Base-by-base conservation (phyloP, 2,888 invertebrate genomes). In the Allolobophora icterica region DNA sequence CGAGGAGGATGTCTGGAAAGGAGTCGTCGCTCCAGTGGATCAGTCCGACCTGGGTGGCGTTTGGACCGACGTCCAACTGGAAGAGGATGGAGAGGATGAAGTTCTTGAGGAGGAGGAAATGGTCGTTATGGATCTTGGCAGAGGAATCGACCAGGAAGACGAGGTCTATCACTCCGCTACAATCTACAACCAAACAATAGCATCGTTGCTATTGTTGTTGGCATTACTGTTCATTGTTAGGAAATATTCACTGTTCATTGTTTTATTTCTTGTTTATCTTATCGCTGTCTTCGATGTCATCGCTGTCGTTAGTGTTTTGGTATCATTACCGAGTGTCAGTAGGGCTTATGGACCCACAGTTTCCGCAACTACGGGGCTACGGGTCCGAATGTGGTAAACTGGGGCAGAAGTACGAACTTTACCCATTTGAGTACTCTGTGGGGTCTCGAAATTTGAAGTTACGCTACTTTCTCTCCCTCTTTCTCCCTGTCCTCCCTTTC, bases 1-100 rank as follows among this genome's bases (percentile, higher is more conserved):
- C 94, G 58, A 95, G 92, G 21, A 94, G 93, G 93, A 95, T 94
- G 91, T 94, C 93, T 13, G 94, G 92, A 52, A 93, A 91, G 35
- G 93, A 92, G 33, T 87, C 87, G 89, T 92, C 91, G 40, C 92
- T 91, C 92, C 92, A 93, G 91, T 91, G 92, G 58, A 92, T 35
- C 40, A 92, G 90, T 30, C 92, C 93, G 21, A 93, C 92, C 33
- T 92, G 90, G 24, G 92, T 92, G 21, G 90, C 17, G 71, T 89
- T 34, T 6, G 91, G 91, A 40, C 89, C n/a, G 19, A 93, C 91
- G 89, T 93, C 93, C n/a, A 93, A 89, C 35, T 91, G 84, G 34
- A 87, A 21, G 13, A 91, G 90, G 52, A 93, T 58, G 24, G 40
- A 42, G 35, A 84, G 21, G 34, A 92, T 89, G 89, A 93, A 93